phyloP scores from a whole-genome alignment of 64 coral and sea anemone genomes.

The Pocillopora damicornis region DNA sequence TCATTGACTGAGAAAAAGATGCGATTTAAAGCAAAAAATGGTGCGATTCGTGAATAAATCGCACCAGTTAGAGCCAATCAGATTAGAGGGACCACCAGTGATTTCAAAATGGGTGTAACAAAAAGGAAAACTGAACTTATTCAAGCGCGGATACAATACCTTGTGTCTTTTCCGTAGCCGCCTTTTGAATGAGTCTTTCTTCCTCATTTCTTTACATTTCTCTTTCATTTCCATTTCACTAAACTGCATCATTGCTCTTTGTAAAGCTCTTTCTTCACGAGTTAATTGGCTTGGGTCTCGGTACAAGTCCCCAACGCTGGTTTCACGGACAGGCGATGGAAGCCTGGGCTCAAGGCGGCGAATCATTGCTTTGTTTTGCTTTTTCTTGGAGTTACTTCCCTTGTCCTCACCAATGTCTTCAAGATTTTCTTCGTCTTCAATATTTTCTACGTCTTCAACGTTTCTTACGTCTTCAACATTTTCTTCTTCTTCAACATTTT shows the following conservation, averaged over 20 bases:
- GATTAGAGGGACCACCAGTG: too few species aligned
- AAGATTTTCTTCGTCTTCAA: too few species aligned
- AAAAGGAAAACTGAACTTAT: neutral
- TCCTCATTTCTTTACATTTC: slow-evolving; percentile 38
- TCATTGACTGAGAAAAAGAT: too few species aligned
- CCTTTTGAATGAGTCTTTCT: slow-evolving; percentile 50
- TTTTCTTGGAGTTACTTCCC: neutral
- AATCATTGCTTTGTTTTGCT: slow-evolving; percentile 27
- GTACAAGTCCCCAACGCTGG: slow-evolving; percentile 66
- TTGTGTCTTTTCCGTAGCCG: slow-evolving; percentile 48
- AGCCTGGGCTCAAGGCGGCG: slow-evolving; percentile 58
- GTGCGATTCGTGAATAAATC: too few species aligned
- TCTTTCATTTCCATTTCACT: slow-evolving; percentile 96
- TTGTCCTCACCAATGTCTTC: too few species aligned
- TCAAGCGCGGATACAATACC: slow-evolving; percentile 2
- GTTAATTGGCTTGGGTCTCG: slow-evolving; percentile 92
- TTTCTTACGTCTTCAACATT: neutral
- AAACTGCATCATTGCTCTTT: slow-evolving; percentile 93
- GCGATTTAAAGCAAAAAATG: too few species aligned
- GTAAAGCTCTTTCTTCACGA: slow-evolving; percentile 93
- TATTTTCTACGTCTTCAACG: too few species aligned
- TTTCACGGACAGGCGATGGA: slow-evolving; percentile 79
- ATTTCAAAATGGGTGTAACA: too few species aligned
- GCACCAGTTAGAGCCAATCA: too few species aligned
- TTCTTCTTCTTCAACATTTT: too few species aligned